These are phyloP conservation scores for Syngnathus typhle DNA, from an alignment of 2,113 vertebrate genomes.

Conservation along the genomic window DNA sequence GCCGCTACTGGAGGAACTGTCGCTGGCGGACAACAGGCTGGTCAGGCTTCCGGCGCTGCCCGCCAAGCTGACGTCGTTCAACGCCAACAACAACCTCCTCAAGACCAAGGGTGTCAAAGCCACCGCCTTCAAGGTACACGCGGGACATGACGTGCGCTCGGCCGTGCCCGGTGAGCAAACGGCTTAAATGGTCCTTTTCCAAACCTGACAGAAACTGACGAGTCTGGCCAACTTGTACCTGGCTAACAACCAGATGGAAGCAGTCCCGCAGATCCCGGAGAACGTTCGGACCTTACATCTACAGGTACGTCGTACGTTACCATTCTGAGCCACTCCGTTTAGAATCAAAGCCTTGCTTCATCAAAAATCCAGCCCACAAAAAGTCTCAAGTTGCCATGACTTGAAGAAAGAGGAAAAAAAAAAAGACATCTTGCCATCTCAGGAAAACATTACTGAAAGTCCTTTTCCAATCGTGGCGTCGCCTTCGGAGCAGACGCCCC, in stretches of 20 bases:
- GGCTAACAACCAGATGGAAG: constrained; percentile 84
- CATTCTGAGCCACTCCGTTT: too few species aligned
- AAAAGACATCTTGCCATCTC: too few species aligned
- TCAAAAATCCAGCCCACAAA: too few species aligned
- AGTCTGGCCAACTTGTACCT: constrained; percentile 81
- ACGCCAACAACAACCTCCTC: constrained; percentile 85
- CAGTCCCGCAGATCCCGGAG: constrained; percentile 87
- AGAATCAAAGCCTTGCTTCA: too few species aligned
- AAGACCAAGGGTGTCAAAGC: constrained; percentile 90
- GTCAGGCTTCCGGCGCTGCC: constrained; percentile 88
- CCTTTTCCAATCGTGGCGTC: too few species aligned
- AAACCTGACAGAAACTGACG: constrained; percentile 76
- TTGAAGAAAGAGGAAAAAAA: too few species aligned
- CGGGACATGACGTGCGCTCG: too few species aligned
- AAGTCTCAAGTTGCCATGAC: too few species aligned
- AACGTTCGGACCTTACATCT: constrained; percentile 84
- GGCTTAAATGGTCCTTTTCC: background rate
- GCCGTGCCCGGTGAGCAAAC: background rate
- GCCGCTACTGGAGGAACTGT: constrained; percentile 81
- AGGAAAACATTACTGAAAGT: too few species aligned
- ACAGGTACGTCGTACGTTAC: constrained; percentile 72
- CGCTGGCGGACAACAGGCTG: constrained; percentile 86
- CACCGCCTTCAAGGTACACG: constrained; percentile 86
- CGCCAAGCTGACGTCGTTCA: constrained; percentile 79
- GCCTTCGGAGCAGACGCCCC: too few species aligned